Evolutionary conservation across 2,888 invertebrate genomes (phyloP), one percentile per base, ranked within the genome.

Genomic region (Girardia tigrina): DNA sequence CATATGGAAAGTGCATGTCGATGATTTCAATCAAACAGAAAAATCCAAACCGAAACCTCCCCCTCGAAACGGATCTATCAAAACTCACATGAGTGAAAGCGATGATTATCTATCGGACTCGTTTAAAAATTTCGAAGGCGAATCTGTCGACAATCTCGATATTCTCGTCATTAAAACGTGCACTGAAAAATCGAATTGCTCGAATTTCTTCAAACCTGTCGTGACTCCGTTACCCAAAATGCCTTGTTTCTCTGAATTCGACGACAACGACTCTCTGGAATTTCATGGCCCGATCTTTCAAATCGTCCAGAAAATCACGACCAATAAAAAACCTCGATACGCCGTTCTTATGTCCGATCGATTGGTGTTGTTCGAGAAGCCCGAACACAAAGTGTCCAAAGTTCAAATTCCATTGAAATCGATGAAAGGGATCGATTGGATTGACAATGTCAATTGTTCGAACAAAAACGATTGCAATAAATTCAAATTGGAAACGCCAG

Each of bases 321-420:
- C 56, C n/a, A 8, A 23, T 56, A 56, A 23, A 56, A 56, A 56
- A 16, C 23, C 56, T 20, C n/a, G 56, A 56, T 56, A 56, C 23
- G 56, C 56, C n/a, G 56, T 56, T 6, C n/a, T 56, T 6, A 56
- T 56, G 56, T 56, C 56, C 2, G n/a, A 56, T 56, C n/a, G 23
- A 56, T 56, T 56, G n/a, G 23, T 56, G 23, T 16, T 56, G 23
- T 56, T 56, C n/a, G 8, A 56, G 23, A 56, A 56, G 23, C 56
- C 56, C 4, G 56, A 56, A 56, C 56, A 56, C n/a, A 56, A 56
- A 56, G 56, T 56, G n/a, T 56, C 56, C n/a, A 56, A 56, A 56
- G 56, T 56, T 56, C 56, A 56, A 56, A 56, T 56, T n/a, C 56
- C 56, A 8, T 4, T 56, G 56, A 56, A 56, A 56, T 56, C 56